phyloP scores from a whole-genome alignment of 2,888 invertebrate genomes.

The Drosophila cyrtoloma region DNA sequence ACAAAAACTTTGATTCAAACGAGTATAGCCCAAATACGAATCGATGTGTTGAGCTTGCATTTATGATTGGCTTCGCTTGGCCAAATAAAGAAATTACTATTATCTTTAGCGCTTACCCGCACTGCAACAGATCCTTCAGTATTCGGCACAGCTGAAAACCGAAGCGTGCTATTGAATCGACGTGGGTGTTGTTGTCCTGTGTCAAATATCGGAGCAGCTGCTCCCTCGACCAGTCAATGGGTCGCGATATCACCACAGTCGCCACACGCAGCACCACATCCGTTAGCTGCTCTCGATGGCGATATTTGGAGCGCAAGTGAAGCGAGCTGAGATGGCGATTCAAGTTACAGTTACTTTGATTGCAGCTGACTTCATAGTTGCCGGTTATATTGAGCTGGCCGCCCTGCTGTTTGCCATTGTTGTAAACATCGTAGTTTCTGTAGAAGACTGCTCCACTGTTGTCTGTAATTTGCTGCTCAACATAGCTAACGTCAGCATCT shows the following conservation, averaged over 20 bases:
- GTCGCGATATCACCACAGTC: slow-evolving; percentile 76
- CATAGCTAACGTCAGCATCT: slow-evolving; percentile 82
- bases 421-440: slow-evolving; percentile 82
- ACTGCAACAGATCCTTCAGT: slow-evolving; percentile 74
- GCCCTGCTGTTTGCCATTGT: slow-evolving; percentile 82
- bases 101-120: slow-evolving; percentile 61
- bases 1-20: background rate
- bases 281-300: slow-evolving; percentile 71
- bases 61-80: too few species aligned
- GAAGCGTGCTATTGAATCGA: slow-evolving; percentile 75
- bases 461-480: slow-evolving; percentile 10
- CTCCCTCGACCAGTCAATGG: slow-evolving; percentile 55
- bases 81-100: background rate
- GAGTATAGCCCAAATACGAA: background rate
- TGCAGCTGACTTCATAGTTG: slow-evolving; percentile 70
- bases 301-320: slow-evolving; percentile 68
- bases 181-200: slow-evolving; percentile 64
- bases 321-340: slow-evolving; percentile 66
- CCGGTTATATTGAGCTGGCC: slow-evolving; percentile 82
- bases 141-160: slow-evolving; percentile 72
- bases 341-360: slow-evolving; percentile 41
- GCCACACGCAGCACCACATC: slow-evolving; percentile 80
- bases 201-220: slow-evolving; percentile 58
- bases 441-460: slow-evolving; percentile 30
- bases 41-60: too few species aligned